Percentiles rank a stretch among this genome's conserved stretches.
These are phyloP conservation scores for Byasa hedistus DNA, from an alignment of 2,888 invertebrate species.

Conservation along the genomic window DNA sequence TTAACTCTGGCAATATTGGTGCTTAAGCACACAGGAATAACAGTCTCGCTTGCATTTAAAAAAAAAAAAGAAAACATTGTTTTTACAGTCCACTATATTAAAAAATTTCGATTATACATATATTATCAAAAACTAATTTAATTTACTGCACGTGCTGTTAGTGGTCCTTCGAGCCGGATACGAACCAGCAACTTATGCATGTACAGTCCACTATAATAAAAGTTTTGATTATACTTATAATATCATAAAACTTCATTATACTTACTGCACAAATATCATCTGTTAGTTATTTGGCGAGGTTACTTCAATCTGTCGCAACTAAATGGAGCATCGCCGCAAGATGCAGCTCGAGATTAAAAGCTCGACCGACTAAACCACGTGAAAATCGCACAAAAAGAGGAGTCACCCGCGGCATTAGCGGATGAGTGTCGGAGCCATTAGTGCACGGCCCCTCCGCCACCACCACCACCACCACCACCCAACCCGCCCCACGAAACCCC, in stretches of 20 bases:
- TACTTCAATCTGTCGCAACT: slow-evolving; percentile 37
- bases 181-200: too few species aligned
- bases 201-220: not conserved
- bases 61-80: too few species aligned
- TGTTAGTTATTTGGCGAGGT: slow-evolving; percentile 12
- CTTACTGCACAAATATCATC: not conserved
- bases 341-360: slow-evolving; percentile 77
- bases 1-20: too few species aligned
- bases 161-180: too few species aligned
- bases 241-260: too few species aligned
- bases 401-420: slow-evolving; percentile 80
- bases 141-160: too few species aligned
- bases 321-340: slow-evolving; percentile 69
- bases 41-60: too few species aligned
- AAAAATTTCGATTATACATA: too few species aligned
- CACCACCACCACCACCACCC: slow-evolving; percentile 39
- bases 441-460: slow-evolving; percentile 56
- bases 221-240: too few species aligned
- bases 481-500: slow-evolving; percentile 59
- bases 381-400: slow-evolving; percentile 79
- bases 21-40: too few species aligned
- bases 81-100: too few species aligned
- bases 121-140: too few species aligned
- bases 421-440: slow-evolving; percentile 80
- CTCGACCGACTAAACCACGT: slow-evolving; percentile 77